Conservation (phyloP, 2,113 vertebrate genomes). For the Vidua macroura region DNA sequence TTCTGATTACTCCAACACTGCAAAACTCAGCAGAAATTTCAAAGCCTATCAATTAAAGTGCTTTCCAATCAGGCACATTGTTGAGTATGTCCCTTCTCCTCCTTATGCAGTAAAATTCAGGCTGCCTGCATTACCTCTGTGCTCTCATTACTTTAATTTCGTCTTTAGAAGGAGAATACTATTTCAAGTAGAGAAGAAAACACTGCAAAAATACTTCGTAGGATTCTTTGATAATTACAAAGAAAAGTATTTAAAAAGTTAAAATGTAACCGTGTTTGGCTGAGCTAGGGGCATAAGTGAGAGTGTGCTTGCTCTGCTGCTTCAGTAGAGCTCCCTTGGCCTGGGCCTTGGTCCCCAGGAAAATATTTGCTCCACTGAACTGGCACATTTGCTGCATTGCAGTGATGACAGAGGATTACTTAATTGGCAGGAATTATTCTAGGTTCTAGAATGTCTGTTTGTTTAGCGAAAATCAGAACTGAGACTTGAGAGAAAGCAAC, state of each 20-base stretch:
- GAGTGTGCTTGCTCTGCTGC: rapidly evolving
- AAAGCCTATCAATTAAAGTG: slow-evolving; percentile 64
- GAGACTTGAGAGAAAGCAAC: not conserved
- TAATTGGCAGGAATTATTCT: not conserved
- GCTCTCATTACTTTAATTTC: not conserved
- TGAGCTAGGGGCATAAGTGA: not conserved
- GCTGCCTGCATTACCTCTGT: not conserved
- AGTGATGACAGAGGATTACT: not conserved
- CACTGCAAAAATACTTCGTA: not conserved
- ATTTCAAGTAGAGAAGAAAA: not conserved
- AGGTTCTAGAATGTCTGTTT: not conserved
- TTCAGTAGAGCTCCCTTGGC: not conserved
- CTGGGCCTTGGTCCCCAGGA: not conserved
- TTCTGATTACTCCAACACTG: slow-evolving; percentile 32
- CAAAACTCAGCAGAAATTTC: slow-evolving; percentile 67
- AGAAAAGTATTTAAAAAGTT: not conserved
- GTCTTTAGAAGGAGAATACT: not conserved
- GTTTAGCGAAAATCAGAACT: not conserved
- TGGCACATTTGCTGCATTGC: not conserved
- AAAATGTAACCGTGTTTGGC: not conserved
- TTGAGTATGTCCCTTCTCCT: slow-evolving; percentile 47
- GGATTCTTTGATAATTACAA: not conserved
- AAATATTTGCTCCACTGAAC: not conserved
- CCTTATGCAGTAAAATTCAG: not conserved
- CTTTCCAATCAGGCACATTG: slow-evolving; percentile 69